A percentile compares a stretch with the other conserved stretches of the same genome.
Evolutionary conservation across 1,140 invertebrate genomes (phyloP).

Genomic region (Zophobas atratus): DNA sequence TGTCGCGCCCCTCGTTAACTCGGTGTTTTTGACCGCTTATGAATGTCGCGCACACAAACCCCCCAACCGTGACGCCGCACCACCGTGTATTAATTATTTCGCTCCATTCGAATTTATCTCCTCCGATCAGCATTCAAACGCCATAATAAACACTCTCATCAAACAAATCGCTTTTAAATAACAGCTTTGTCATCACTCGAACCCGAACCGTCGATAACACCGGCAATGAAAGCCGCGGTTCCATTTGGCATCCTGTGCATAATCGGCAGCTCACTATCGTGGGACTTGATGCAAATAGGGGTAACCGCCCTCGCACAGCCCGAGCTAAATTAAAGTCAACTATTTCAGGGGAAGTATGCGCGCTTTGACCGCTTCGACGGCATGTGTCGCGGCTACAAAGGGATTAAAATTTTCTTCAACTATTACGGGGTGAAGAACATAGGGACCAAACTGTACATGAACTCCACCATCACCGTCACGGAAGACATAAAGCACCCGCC

Average conservation of each 20-base stretch:
- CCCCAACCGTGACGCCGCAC: too few relatives aligned
- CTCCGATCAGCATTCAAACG: neutral
- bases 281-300: constrained; percentile 41
- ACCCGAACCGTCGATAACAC: neutral
- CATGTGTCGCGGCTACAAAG: constrained; percentile 46
- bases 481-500: constrained; percentile 33
- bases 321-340: neutral
- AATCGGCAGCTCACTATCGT: neutral
- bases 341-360: constrained; percentile 29
- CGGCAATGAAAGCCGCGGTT: constrained; percentile 18
- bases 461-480: constrained; percentile 43
- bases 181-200: neutral
- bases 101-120: too few relatives aligned
- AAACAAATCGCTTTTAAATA: constrained; percentile 36
- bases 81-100: too few relatives aligned
- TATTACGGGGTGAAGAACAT: constrained; percentile 20
- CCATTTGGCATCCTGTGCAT: neutral
- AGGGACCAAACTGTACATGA: constrained; percentile 47
- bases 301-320: neutral
- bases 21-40: too few relatives aligned
- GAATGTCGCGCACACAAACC: too few relatives aligned
- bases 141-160: constrained; percentile 5
- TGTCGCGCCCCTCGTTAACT: too few relatives aligned
- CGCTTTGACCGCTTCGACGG: constrained; percentile 45
- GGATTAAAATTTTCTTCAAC: constrained; percentile 40